Base-by-base conservation (phyloP, 2,113 vertebrate genomes). In the rabbit (Oryctolagus cuniculus) region DNA sequence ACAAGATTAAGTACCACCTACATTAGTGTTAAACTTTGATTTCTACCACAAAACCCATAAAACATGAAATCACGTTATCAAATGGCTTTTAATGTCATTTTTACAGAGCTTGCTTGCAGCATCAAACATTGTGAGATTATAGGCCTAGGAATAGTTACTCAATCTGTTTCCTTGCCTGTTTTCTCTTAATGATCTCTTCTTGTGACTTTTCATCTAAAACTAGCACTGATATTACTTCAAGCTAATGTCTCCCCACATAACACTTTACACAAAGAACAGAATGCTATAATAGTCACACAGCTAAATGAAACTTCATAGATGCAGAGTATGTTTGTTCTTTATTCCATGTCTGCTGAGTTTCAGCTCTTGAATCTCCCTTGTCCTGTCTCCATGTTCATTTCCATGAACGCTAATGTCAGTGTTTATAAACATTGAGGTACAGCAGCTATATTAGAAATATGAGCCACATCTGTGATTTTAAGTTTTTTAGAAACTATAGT, bases 81-180 rank as follows among this genome's bases (percentile, higher is more conserved):
- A 92, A 27, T 87, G 80, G 24, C 81, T 92, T 94, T 87, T 82
- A 69, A 75, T 31, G 1, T 77, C 25, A 70, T 73, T 16, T 93
- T 89, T 34, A 95, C 89, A 92, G 55, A 70, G 27, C 61, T 61
- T 58, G 9, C n/a, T 74, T 58, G 81, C 2, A 51, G 31, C 70
- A 78, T 81, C 85, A 87, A 19, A 83, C 21, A n/a, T 73, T 80
- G 63, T 67, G 58, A 88, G 72, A 4, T 66, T 31, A 58, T 66
- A 12, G 13, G 21, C 55, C 64, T 90, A 75, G 13, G 66, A 95
- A 64, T 95, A 72, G 86, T 85, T 73, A 31, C 64, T 87, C 74
- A 49, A 63, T 79, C 15, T 79, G 6, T 66, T 91, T 55, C 16
- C 11, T 53, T 64, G 21, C 31, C 64, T 44, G 0, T 53, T 79